These are phyloP conservation scores for Oryctolagus cuniculus DNA, from an alignment of 2,113 vertebrate genomes.

Conservation along the genomic window DNA sequence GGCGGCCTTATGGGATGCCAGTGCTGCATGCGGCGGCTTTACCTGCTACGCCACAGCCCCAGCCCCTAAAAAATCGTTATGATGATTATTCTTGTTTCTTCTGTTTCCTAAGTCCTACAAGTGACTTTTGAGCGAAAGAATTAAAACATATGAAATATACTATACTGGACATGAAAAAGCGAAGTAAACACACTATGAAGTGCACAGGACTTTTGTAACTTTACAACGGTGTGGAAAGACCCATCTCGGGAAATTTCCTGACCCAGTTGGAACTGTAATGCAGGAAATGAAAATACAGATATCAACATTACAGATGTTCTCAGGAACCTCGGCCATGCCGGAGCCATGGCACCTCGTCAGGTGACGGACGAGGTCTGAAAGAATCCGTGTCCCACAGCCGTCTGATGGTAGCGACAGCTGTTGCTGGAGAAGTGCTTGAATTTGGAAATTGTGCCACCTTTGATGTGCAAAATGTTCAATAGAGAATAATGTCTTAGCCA, in stretches of 20 bases:
- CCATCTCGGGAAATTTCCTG: background rate
- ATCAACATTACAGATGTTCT: background rate
- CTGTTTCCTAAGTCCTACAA: background rate
- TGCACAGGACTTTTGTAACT: background rate
- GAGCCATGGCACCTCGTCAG: background rate
- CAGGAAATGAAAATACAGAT: background rate
- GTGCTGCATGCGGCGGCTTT: too few species aligned
- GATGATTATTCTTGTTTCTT: background rate
- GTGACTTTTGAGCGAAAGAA: background rate
- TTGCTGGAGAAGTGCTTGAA: background rate
- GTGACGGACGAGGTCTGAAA: background rate
- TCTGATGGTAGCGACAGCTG: background rate
- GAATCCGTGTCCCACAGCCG: background rate
- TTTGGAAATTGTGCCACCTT: background rate
- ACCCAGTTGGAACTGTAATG: background rate
- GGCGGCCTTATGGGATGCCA: too few species aligned
- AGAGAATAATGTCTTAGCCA: background rate
- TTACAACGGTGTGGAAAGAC: background rate
- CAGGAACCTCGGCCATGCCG: rapidly evolving
- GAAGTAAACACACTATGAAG: constrained; percentile 6
- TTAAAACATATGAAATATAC: background rate
- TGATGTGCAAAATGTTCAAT: background rate
- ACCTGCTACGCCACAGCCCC: too few species aligned
- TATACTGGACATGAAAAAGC: background rate
- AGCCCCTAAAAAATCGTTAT: background rate